Evolutionary conservation across 2,888 invertebrate species (phyloP), one percentile per base, ranked within the genome.

Genomic region (Myathropa florea): DNA sequence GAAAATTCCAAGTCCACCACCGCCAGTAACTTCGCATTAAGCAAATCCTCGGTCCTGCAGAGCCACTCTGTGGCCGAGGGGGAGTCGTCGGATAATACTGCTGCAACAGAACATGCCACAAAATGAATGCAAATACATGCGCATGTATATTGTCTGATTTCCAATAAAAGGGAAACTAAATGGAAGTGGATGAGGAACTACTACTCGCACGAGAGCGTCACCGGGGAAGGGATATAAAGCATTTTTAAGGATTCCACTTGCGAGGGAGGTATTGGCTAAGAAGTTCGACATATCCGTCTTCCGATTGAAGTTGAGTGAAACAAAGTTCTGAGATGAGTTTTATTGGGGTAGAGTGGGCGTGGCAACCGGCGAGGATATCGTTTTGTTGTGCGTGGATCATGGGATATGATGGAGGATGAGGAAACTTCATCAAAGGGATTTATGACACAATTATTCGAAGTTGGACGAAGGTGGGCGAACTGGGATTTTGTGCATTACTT

Each of bases 111-210:
- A 70, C 68, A 68, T 78, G 67, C 68, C 63, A 67, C 67, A 61
- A 85, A 85, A 82, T 85, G 73, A 85, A 85, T 85, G 85, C 85
- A 85, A 85, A 85, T 85, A 85, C 82, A 85, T 85, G 85, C 85
- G 85, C 85, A 85, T 85, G 82, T 78, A 85, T 85, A 85, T 85
- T 82, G 82, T 85, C 77, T 85, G 82, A 85, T 85, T 85, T 85
- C 70, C 36, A 85, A 82, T 33, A 75, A 61, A 73, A 77, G 26
- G 55, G 26, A 81, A 77, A 64, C 59, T 67, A 77, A 77, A 76
- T 77, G 68, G n/a, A 60, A 64, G 73, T 64, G 63, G 73, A 68
- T 79, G 72, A 61, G 28, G 82, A 81, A 79, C 46, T 72, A 71
- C 70, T 59, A 39, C 28, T 18, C 24, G 30, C 4, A 21, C 21